Percentiles rank a stretch among this genome's conserved stretches.
Evolutionary conservation across 2,888 invertebrate genomes (phyloP).

Genomic region (Xestia ashworthii): DNA sequence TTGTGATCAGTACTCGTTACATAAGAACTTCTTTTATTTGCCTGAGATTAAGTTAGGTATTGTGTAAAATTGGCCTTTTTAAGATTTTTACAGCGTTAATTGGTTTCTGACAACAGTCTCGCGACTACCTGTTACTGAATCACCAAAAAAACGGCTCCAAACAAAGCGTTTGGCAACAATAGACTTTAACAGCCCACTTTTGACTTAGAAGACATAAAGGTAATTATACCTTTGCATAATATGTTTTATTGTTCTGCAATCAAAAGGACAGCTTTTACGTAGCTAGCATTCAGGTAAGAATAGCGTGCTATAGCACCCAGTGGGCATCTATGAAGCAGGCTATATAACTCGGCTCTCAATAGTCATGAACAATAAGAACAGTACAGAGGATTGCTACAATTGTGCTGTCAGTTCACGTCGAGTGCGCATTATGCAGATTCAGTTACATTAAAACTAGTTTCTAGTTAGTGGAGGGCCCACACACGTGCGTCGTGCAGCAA

Average conservation of each 20-base stretch:
- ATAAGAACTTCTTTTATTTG: conserved; percentile 32
- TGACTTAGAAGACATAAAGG: conserved; percentile 39
- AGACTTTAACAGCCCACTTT: conserved; percentile 47
- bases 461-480: conserved; percentile 69
- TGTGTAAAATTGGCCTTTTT: conserved; percentile 28
- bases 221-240: conserved; percentile 45
- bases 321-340: conserved; percentile 31
- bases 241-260: conserved; percentile 44
- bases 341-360: conserved; percentile 49
- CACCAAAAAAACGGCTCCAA: conserved; percentile 38
- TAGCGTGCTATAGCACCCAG: conserved; percentile 4
- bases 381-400: conserved; percentile 62
- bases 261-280: conserved; percentile 15
- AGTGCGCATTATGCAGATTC: conserved; percentile 70
- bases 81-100: conserved; percentile 39
- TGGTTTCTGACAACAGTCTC: conserved; percentile 42
- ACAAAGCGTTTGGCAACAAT: conserved; percentile 56
- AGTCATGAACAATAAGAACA: conserved; percentile 55
- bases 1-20: conserved; percentile 14
- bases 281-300: conserved; percentile 13
- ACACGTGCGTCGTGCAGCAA: conserved; percentile 67
- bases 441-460: conserved; percentile 72
- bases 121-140: conserved; percentile 55
- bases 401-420: conserved; percentile 63
- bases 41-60: conserved; percentile 20